phyloP scores from a whole-genome alignment of 2,113 vertebrate genomes.

The Rana temporaria region DNA sequence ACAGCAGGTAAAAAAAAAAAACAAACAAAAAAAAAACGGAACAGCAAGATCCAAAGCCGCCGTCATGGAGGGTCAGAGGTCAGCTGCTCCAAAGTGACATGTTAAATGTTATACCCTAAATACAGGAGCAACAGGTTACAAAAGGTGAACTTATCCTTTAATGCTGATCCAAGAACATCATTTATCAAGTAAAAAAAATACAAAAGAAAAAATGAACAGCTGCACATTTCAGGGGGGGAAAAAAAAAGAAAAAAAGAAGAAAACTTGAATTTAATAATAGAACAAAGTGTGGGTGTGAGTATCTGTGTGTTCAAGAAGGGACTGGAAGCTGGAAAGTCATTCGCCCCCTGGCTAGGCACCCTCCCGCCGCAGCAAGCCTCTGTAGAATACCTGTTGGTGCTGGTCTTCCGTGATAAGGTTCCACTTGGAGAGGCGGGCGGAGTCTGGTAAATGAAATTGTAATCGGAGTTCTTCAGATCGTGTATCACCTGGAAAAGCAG shows the following conservation, averaged over 20 bases:
- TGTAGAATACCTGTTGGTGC: constrained; percentile 77
- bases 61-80: too few relatives aligned
- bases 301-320: not conserved
- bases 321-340: not conserved
- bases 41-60: too few relatives aligned
- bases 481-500: constrained; percentile 74
- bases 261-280: not conserved
- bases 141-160: too few relatives aligned
- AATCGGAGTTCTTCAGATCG: constrained; percentile 82
- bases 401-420: constrained; percentile 80
- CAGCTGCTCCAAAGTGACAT: too few relatives aligned
- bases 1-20: too few relatives aligned
- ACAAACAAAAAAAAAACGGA: too few relatives aligned
- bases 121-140: too few relatives aligned
- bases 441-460: constrained; percentile 79
- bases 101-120: too few relatives aligned
- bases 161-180: too few relatives aligned
- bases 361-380: not conserved
- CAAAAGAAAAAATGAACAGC: too few relatives aligned
- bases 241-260: not conserved
- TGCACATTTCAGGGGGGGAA: too few relatives aligned
- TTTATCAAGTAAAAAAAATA: too few relatives aligned
- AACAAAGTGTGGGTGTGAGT: not conserved
- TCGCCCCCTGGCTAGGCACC: not conserved
- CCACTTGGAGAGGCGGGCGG: constrained; percentile 79